These are phyloP conservation scores for Lissocephala sabroskyi DNA, from an alignment of 2,888 invertebrate species.

Conservation along the genomic window DNA sequence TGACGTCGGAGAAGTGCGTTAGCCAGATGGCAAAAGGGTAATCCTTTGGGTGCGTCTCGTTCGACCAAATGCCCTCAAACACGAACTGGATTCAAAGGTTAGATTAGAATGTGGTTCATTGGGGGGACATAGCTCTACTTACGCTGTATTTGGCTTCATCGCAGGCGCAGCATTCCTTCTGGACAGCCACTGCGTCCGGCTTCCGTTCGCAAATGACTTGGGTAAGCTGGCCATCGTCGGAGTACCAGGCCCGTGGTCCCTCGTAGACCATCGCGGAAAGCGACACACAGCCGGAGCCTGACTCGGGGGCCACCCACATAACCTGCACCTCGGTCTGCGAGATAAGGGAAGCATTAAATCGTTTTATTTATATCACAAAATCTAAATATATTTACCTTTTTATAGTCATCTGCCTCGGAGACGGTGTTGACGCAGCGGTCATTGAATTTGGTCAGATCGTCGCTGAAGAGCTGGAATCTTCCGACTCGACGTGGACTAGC, in stretches of 20 bases:
- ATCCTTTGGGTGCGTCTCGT: slow-evolving; percentile 95
- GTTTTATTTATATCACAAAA: no score
- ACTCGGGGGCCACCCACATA: slow-evolving; percentile 92
- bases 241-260: slow-evolving; percentile 86
- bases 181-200: slow-evolving; percentile 74
- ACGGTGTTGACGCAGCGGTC: slow-evolving; percentile 90
- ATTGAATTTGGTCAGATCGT: slow-evolving; percentile 77
- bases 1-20: slow-evolving; percentile 97
- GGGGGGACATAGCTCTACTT: no score
- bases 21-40: slow-evolving; percentile 92
- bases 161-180: slow-evolving; percentile 90
- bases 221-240: slow-evolving; percentile 88
- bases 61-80: slow-evolving; percentile 96
- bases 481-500: slow-evolving; percentile 77
- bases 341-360: no score
- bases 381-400: no score
- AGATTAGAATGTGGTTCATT: neutral
- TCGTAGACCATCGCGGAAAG: slow-evolving; percentile 93
- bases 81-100: slow-evolving; percentile 74
- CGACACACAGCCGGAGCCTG: slow-evolving; percentile 88
- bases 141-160: slow-evolving; percentile 97
- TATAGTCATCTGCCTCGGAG: slow-evolving; percentile 84
- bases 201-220: slow-evolving; percentile 85
- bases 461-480: slow-evolving; percentile 80
- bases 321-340: slow-evolving; percentile 89